These are phyloP conservation scores for Helostoma temminkii DNA, from an alignment of 2,797 vertebrate genomes.

Conservation along the genomic window DNA sequence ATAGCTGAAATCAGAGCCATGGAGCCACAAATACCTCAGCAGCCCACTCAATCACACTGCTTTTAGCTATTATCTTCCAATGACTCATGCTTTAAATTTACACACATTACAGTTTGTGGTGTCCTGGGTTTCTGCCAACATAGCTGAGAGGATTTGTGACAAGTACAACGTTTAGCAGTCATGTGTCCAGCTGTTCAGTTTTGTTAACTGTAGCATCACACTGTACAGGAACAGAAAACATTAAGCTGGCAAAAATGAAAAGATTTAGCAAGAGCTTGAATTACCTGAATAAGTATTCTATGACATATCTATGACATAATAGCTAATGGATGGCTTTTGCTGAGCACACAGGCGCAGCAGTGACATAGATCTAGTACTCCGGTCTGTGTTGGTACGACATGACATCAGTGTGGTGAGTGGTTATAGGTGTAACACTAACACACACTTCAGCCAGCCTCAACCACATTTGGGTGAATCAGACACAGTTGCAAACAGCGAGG, in stretches of 20 bases:
- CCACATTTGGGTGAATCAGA: too few species aligned
- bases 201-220: constrained; percentile 22
- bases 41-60: constrained; percentile 29
- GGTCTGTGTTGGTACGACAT: too few species aligned
- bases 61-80: constrained; percentile 21
- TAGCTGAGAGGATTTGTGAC: constrained; percentile 33
- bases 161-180: constrained; percentile 27
- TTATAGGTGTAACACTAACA: not conserved
- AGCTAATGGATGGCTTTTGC: not conserved
- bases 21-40: constrained; percentile 36
- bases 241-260: constrained; percentile 4
- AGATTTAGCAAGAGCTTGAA: not conserved
- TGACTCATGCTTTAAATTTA: constrained; percentile 62
- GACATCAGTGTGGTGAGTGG: not conserved
- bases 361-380: too few species aligned
- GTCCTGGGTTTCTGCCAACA: constrained; percentile 38
- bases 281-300: not conserved
- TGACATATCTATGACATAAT: constrained; percentile 1
- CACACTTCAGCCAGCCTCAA: too few species aligned
- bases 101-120: constrained; percentile 55
- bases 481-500: too few species aligned
- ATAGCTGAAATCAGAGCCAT: constrained; percentile 22
- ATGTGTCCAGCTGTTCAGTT: constrained; percentile 25
- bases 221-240: constrained; percentile 23
- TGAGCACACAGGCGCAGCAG: too few species aligned